Conservation (phyloP, 2,888 invertebrate genomes). For the Exocentrus adspersus region DNA sequence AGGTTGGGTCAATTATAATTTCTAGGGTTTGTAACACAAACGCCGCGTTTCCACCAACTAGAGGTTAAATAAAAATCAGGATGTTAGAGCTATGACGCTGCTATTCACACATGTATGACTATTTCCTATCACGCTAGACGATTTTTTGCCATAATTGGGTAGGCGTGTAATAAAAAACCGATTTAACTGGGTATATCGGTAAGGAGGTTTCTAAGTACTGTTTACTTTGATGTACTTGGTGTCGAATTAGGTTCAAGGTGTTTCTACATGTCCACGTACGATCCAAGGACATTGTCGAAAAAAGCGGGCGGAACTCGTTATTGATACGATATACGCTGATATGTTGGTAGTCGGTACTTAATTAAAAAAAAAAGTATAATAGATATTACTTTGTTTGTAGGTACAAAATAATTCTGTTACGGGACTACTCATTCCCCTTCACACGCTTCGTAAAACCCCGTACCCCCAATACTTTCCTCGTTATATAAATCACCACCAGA, state of each 20-base stretch:
- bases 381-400: too few relatives aligned
- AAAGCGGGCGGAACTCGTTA: background rate
- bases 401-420: too few relatives aligned
- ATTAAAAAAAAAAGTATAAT: too few relatives aligned
- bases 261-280: background rate
- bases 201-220: background rate
- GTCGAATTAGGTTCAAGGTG: constrained; percentile 7
- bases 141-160: background rate
- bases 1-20: constrained; percentile 23
- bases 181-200: background rate
- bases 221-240: background rate
- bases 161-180: background rate
- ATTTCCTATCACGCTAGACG: too few relatives aligned
- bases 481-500: background rate
- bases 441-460: too few relatives aligned
- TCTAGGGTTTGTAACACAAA: constrained; percentile 9
- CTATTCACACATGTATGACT: too few relatives aligned
- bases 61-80: background rate
- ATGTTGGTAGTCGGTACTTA: too few relatives aligned
- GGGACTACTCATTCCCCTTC: too few relatives aligned
- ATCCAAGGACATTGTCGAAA: background rate
- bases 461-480: too few relatives aligned
- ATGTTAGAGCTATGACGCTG: background rate
- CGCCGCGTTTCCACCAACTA: constrained; percentile 2
- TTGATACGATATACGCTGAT: too few relatives aligned